Evolutionary conservation across 1,140 invertebrate species (phyloP).

Genomic region (Hylyphantes graminicola): DNA sequence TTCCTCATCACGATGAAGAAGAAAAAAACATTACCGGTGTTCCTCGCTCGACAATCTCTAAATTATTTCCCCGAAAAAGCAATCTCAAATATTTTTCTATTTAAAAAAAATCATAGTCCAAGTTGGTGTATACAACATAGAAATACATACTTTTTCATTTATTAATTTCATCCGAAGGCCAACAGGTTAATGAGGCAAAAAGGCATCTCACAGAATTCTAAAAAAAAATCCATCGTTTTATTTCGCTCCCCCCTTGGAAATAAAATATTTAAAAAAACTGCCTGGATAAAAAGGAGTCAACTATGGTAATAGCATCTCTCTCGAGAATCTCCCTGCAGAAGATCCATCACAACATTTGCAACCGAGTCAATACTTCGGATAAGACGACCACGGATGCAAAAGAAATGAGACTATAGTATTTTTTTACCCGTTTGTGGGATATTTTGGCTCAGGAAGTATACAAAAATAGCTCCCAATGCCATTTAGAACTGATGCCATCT

Average conservation of each 20-base stretch:
- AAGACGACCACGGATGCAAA: slow-evolving; percentile 13
- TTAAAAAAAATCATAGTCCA: no score
- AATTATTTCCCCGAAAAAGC: slow-evolving; percentile 51
- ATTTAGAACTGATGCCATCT: no score
- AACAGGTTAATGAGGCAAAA: slow-evolving; percentile 58
- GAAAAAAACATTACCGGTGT: slow-evolving; percentile 12
- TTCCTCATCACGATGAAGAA: slow-evolving; percentile 9
- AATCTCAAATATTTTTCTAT: slow-evolving; percentile 46
- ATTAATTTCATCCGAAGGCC: slow-evolving; percentile 47
- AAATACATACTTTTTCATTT: slow-evolving; percentile 17
- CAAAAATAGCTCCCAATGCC: no score
- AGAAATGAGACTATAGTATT: neutral
- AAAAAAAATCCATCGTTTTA: slow-evolving; percentile 30
- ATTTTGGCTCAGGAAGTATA: no score
- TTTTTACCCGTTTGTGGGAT: no score
- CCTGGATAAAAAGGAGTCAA: slow-evolving; percentile 32
- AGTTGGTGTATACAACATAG: no score
- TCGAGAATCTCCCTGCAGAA: slow-evolving; percentile 13
- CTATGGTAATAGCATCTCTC: slow-evolving; percentile 31
- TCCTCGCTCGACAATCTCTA: slow-evolving; percentile 34
- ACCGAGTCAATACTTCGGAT: slow-evolving; percentile 55
- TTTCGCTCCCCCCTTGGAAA: neutral
- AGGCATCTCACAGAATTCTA: slow-evolving; percentile 17
- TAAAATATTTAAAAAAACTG: slow-evolving; percentile 2
- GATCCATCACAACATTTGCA: slow-evolving; percentile 55